Percentiles rank a stretch among this genome's conserved stretches.
These are phyloP conservation scores for Archaeoteleia sp. DNA, from an alignment of 2,888 invertebrate species.

Conservation along the genomic window DNA sequence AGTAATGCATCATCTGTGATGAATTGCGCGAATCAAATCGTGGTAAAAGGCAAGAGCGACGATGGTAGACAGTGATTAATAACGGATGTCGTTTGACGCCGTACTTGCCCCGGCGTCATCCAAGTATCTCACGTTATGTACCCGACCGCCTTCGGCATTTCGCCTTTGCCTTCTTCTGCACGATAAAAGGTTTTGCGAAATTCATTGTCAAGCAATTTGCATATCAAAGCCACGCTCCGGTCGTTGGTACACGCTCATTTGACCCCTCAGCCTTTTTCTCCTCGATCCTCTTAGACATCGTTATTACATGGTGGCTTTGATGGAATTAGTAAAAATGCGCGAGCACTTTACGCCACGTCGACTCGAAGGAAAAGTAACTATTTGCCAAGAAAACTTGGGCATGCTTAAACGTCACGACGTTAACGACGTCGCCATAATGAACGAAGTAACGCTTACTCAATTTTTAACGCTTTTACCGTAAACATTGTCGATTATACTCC, in stretches of 20 bases:
- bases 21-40: conserved; percentile 53
- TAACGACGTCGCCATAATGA: conserved; percentile 50
- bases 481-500: conserved; percentile 47
- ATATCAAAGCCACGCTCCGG: conserved; percentile 67
- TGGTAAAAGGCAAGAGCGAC: conserved; percentile 55
- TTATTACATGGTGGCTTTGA: conserved; percentile 52
- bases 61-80: conserved; percentile 73
- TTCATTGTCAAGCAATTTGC: conserved; percentile 74
- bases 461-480: conserved; percentile 48
- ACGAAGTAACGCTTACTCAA: conserved; percentile 53
- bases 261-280: conserved; percentile 51
- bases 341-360: conserved; percentile 60
- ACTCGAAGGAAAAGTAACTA: conserved; percentile 56
- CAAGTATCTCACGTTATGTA: conserved; percentile 52
- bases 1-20: conserved; percentile 52
- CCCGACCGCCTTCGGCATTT: conserved; percentile 52
- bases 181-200: conserved; percentile 74
- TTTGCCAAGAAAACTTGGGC: conserved; percentile 53
- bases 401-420: conserved; percentile 44
- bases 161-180: conserved; percentile 64
- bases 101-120: conserved; percentile 60
- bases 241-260: conserved; percentile 58
- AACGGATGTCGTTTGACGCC: conserved; percentile 71
- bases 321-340: conserved; percentile 64
- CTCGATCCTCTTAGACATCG: conserved; percentile 51